phyloP scores from a whole-genome alignment of 2,113 vertebrate species.

The Callospermophilus lateralis region DNA sequence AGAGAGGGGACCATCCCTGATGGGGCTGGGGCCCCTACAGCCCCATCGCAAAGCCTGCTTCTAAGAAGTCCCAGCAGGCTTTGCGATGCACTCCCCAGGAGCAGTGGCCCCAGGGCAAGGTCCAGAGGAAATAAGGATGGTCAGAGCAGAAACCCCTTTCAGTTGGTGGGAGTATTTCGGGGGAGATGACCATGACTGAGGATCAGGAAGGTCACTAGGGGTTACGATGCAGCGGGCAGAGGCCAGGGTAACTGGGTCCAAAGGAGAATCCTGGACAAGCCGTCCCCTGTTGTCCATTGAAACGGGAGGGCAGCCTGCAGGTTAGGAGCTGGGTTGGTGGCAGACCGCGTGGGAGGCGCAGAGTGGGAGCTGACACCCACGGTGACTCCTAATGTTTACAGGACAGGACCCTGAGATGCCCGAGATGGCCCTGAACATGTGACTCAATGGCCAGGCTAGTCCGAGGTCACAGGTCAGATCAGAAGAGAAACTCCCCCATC shows the following conservation, averaged over 20 bases:
- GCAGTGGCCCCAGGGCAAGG: neutral
- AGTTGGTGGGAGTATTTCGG: neutral
- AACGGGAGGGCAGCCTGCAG: neutral
- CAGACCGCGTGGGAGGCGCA: neutral
- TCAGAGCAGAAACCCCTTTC: neutral
- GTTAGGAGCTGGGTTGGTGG: neutral
- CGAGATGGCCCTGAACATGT: fast-evolving
- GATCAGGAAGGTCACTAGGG: neutral
- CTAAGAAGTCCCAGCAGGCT: neutral
- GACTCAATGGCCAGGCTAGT: neutral
- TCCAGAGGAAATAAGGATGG: neutral
- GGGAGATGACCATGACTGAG: too few relatives aligned
- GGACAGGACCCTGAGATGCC: neutral
- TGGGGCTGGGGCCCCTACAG: fast-evolving
- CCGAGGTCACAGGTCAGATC: fast-evolving
- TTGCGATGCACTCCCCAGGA: neutral
- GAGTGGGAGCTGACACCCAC: neutral
- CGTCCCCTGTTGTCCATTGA: neutral
- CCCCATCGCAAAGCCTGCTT: too few relatives aligned
- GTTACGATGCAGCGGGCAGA: neutral
- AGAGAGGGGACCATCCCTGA: neutral
- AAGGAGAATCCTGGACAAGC: neutral
- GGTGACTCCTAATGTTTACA: neutral
- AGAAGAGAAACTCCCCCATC: neutral
- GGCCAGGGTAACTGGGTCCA: neutral